Conservation (phyloP, 2,797 vertebrate species). For the Acipenser ruthenus region DNA sequence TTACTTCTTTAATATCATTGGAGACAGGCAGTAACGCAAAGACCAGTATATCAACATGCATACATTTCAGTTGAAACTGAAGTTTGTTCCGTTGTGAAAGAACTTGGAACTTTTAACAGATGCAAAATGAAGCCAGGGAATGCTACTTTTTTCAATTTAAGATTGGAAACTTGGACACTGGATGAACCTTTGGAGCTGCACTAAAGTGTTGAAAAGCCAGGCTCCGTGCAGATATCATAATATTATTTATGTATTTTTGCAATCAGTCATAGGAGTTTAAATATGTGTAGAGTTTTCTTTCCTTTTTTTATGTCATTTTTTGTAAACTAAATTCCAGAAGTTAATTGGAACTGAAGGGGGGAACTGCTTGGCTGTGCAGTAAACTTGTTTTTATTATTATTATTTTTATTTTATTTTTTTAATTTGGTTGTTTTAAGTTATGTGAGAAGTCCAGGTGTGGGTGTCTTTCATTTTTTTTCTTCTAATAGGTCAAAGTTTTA, state of each 20-base stretch:
- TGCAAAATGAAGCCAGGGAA: constrained; percentile 12
- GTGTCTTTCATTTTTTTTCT: constrained; percentile 30
- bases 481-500: constrained; percentile 1
- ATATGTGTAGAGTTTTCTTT: constrained; percentile 41
- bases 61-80: constrained; percentile 39
- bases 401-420: constrained; percentile 31
- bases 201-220: constrained; percentile 63
- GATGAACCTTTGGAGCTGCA: constrained; percentile 71
- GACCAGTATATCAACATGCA: constrained; percentile 26
- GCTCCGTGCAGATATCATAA: constrained; percentile 61
- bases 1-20: constrained; percentile 30
- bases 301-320: constrained; percentile 37
- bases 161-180: constrained; percentile 72
- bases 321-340: constrained; percentile 43
- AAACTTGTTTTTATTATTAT: constrained; percentile 30
- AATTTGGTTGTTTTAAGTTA: constrained; percentile 52
- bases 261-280: constrained; percentile 34
- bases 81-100: constrained; percentile 39
- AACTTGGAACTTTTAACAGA: constrained; percentile 8
- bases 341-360: constrained; percentile 8
- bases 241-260: constrained; percentile 45
- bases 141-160: constrained; percentile 45
- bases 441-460: constrained; percentile 53
- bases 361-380: constrained; percentile 40
- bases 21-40: constrained; percentile 37